These are phyloP conservation scores for Cryptomyrus ogoouensis DNA, from an alignment of 2,113 vertebrate species.

Conservation along the genomic window DNA sequence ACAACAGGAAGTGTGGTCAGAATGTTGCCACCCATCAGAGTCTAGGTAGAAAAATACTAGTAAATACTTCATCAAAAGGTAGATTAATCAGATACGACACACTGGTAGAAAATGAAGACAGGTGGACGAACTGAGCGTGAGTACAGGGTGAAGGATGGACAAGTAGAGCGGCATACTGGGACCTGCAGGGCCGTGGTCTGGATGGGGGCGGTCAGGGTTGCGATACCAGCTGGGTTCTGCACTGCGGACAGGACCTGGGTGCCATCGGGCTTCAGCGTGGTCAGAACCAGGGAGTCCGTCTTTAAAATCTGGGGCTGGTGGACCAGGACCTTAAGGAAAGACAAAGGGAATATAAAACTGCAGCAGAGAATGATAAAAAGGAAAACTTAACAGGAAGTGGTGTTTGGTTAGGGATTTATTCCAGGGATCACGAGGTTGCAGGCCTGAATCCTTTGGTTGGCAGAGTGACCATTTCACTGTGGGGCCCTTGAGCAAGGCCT, in stretches of 20 bases:
- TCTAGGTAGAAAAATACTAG: constrained; percentile 54
- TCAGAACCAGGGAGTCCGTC: constrained; percentile 89
- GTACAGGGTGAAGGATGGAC: neutral
- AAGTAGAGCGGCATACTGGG: constrained; percentile 40
- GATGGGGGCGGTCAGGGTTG: constrained; percentile 78
- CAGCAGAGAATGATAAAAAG: neutral
- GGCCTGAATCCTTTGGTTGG: neutral
- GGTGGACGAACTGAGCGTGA: neutral
- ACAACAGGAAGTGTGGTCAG: constrained; percentile 89
- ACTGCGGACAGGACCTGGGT: constrained; percentile 84
- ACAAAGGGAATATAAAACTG: neutral
- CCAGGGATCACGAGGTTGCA: neutral
- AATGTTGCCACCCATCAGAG: constrained; percentile 90
- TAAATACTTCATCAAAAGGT: neutral
- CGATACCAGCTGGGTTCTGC: constrained; percentile 80
- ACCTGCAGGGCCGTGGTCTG: constrained; percentile 89
- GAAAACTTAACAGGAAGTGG: neutral
- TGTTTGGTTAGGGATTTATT: neutral
- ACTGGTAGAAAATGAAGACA: neutral
- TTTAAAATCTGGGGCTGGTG: constrained; percentile 97
- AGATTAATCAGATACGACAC: neutral
- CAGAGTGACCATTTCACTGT: neutral
- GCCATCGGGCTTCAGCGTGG: constrained; percentile 85
- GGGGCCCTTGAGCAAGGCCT: neutral
- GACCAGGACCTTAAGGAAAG: constrained; percentile 72